Evolutionary conservation across 2,888 invertebrate genomes (phyloP), one percentile per base, ranked within the genome.

Genomic region (Dasypogon diadema): DNA sequence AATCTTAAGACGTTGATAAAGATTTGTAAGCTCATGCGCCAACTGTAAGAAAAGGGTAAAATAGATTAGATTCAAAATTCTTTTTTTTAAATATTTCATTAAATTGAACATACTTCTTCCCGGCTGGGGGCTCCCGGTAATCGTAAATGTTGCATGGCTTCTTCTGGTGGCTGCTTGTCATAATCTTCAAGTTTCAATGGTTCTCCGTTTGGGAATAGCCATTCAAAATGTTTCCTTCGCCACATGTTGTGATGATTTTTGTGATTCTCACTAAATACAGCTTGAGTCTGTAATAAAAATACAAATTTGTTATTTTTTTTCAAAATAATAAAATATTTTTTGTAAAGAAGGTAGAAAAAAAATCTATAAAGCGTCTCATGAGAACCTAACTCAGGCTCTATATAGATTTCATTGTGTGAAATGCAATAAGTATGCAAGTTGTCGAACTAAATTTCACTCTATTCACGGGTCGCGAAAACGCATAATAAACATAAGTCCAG

Each of bases 151-250:
- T 37, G 16, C 26, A 26, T 5, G 6, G n/a, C 51, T 21, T 56
- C 51, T 42, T 75, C 58, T 1, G 76, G 76, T 24, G 58, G 26
- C 30, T 72, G 26, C n/a, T 60, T 60, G 6, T 60, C 76, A 24
- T 76, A 76, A 21, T 76, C 76, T 22, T 72, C 72, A 16, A 76
- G 8, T 56, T 56, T 10, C n/a, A 72, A 30, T 5, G 46, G 51
- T 10, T 76, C 30, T 2, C 54, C 58, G 60, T 72, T 70, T 51
- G 76, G 76, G 24, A 18, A 46, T 16, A 76, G 26, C 74, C 76
- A 74, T 12, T n/a, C 12, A 48, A 37, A 34, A 2, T 76, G 46
- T 26, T 6, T 74, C 5, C 42, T 14, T 26, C 56, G 55, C 65
- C 65, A 76, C 30, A 18, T 55, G 6, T 65, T 51, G 34, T 76